A percentile compares a stretch with the other conserved stretches of the same genome.
phyloP scores from a whole-genome alignment of 2,888 invertebrate species.

The Ochropacha duplaris region DNA sequence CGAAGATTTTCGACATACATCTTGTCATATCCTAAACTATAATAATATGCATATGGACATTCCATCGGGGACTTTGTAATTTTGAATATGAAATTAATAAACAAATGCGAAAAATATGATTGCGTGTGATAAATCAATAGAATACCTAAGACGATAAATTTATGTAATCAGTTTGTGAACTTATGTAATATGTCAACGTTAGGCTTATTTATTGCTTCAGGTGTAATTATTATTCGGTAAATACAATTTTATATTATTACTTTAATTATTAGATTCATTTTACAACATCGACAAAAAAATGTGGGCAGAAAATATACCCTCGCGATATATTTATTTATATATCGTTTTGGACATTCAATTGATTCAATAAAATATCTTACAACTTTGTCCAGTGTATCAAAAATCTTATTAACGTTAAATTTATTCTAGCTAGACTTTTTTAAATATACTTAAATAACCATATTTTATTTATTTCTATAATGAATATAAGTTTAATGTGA shows the following conservation, averaged over 20 bases:
- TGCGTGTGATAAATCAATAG: constrained; percentile 22
- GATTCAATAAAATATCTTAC: constrained; percentile 39
- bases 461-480: constrained; percentile 28
- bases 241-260: constrained; percentile 41
- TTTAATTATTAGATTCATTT: constrained; percentile 31
- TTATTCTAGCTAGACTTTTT: constrained; percentile 59
- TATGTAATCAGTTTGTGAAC: neutral
- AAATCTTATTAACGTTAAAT: constrained; percentile 56
- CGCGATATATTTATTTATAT: neutral
- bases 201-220: constrained; percentile 62
- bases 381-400: constrained; percentile 62
- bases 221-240: constrained; percentile 52
- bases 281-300: constrained; percentile 18
- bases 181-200: constrained; percentile 29
- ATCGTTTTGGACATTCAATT: neutral
- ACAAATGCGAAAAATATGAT: constrained; percentile 18
- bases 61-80: neutral
- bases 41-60: neutral
- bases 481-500: constrained; percentile 22
- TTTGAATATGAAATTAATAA: constrained; percentile 18
- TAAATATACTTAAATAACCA: constrained; percentile 35
- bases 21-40: no score
- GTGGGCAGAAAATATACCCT: constrained; percentile 6
- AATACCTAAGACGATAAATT: neutral
- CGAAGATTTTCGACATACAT: no score